Conservation (phyloP, 1,140 invertebrate species). For the Brachionus rotundiformis region DNA sequence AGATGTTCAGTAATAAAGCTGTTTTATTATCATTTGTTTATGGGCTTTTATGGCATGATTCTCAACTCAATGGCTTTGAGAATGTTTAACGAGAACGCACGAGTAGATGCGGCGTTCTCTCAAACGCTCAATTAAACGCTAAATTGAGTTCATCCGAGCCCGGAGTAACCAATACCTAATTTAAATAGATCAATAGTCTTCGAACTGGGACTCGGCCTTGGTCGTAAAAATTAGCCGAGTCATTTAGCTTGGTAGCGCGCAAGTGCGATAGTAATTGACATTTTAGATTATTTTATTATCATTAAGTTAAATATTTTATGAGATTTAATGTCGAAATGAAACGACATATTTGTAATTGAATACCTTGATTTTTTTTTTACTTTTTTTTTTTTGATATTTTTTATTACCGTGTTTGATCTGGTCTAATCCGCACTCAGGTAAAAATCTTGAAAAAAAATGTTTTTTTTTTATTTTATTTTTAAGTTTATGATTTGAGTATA, state of each 20-base stretch:
- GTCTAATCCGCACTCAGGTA: neutral
- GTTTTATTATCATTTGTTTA: neutral
- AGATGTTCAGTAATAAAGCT: neutral
- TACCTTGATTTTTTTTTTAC: neutral
- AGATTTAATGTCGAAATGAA: neutral
- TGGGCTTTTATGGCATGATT: neutral
- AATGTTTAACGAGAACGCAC: neutral
- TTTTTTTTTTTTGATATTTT: neutral
- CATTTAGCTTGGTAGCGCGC: constrained; percentile 13
- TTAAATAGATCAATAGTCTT: neutral
- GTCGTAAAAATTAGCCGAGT: neutral
- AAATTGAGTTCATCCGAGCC: constrained; percentile 5
- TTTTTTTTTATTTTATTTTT: neutral
- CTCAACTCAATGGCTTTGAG: constrained; percentile 12
- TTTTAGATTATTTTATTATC: neutral
- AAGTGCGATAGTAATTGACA: constrained; percentile 12
- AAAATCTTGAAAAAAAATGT: constrained; percentile 23
- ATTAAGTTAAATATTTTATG: constrained; percentile 6
- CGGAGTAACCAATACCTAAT: neutral
- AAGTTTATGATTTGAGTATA: constrained; percentile 26
- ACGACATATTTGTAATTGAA: neutral
- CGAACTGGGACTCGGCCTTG: neutral
- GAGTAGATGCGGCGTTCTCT: neutral
- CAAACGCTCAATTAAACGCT: neutral
- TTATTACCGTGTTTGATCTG: neutral